Percentiles rank a stretch among this genome's conserved stretches.
These are phyloP conservation scores for Australoheros scitulus DNA, from an alignment of 2,113 vertebrate genomes.

Conservation along the genomic window DNA sequence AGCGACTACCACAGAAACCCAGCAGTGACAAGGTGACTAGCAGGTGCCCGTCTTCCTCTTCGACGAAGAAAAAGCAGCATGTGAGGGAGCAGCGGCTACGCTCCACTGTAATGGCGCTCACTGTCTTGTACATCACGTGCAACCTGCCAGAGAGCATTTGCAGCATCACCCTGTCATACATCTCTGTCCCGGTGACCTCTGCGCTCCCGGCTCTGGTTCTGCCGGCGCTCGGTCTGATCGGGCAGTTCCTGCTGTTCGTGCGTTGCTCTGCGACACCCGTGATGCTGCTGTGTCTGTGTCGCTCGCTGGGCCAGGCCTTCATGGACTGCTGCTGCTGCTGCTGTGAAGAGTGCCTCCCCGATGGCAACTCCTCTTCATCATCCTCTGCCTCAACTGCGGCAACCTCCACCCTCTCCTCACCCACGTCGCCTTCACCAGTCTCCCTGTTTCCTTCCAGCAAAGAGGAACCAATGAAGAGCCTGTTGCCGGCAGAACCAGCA, in stretches of 20 bases:
- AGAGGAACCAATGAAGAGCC: slow-evolving; percentile 78
- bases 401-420: slow-evolving; percentile 64
- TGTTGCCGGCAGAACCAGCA: slow-evolving; percentile 74
- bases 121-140: slow-evolving; percentile 83
- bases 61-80: slow-evolving; percentile 70
- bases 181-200: slow-evolving; percentile 73
- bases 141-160: slow-evolving; percentile 87
- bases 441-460: slow-evolving; percentile 66
- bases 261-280: slow-evolving; percentile 86
- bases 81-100: slow-evolving; percentile 81
- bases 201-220: slow-evolving; percentile 77
- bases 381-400: slow-evolving; percentile 56
- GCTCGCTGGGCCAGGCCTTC: slow-evolving; percentile 90
- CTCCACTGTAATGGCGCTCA: slow-evolving; percentile 85
- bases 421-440: slow-evolving; percentile 50
- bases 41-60: slow-evolving; percentile 57
- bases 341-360: slow-evolving; percentile 83
- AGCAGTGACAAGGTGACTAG: slow-evolving; percentile 17
- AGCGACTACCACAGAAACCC: slow-evolving; percentile 26
- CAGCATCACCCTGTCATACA: slow-evolving; percentile 86
- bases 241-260: slow-evolving; percentile 91
- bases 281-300: slow-evolving; percentile 88
- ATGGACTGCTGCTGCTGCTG: slow-evolving; percentile 98
- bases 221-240: slow-evolving; percentile 80
- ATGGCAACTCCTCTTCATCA: slow-evolving; percentile 49